Base-by-base conservation (phyloP, 2,113 vertebrate genomes). In the Lethenteron reissneri region DNA sequence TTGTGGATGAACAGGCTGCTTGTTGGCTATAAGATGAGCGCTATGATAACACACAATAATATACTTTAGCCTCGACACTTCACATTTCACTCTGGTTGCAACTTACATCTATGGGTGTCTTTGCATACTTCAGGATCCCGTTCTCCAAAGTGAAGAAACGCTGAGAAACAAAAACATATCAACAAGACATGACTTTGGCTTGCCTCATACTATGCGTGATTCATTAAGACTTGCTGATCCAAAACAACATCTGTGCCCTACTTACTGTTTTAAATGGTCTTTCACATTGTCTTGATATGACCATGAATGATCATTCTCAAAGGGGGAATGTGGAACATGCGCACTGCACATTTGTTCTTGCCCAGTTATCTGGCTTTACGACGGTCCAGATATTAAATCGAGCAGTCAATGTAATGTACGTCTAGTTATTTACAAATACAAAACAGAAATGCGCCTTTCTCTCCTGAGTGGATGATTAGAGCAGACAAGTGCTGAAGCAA, bases 101-200 rank as follows among this genome's bases (percentile, higher is more conserved):
- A 95, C 94, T 95, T 86, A 99, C 94, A 79, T 99, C 94, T 76
- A 92, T 86, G 72, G 92, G 94, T 72, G 92, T 87, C 81, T 99
- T 99, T 76, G 94, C 92, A 79, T 99, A 99, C 80, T 99, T 99
- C 80, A 99, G 81, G 80, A 99, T 90, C 75, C 94, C 94, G 73
- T 95, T 99, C 83, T 99, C 94, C 83, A 99, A 81, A 77, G 91
- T 85, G 81, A 99, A 99, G 83, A 95, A 97, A 2, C 94, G 86
- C 94, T 99, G 85, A 82, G 76, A 21, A 77, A 78, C 74, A 75
- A 74, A 81, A 73, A 9, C 58, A 76, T 70, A 8, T 25, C n/a
- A 68, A 11, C n/a, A 10, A 68, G 25, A 68, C 25, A 9, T 17
- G 64, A 68, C 4, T 4, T 64, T 64, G 17, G 60, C 14, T 64